Evolutionary conservation across 2,888 invertebrate species (phyloP).

Genomic region (Priocnemis perturbator): DNA sequence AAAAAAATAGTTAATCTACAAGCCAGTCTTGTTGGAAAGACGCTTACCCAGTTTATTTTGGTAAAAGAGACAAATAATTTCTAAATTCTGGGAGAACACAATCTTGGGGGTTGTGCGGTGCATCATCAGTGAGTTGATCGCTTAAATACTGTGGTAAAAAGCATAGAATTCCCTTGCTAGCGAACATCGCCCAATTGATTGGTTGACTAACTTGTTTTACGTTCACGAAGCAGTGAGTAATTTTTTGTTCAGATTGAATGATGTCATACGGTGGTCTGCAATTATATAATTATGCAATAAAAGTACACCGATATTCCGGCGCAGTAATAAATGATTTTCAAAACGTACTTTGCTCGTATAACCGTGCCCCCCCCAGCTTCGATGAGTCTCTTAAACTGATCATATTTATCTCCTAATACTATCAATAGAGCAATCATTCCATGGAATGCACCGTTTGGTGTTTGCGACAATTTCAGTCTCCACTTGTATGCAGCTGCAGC

Average conservation of each 20-base stretch:
- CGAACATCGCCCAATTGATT: conserved; percentile 78
- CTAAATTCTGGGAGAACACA: conserved; percentile 70
- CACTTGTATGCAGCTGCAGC: conserved; percentile 82
- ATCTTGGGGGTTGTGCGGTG: conserved; percentile 63
- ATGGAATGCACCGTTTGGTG: conserved; percentile 73
- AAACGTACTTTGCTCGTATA: conserved; percentile 78
- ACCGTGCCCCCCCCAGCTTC: conserved; percentile 86
- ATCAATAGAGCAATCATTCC: conserved; percentile 78
- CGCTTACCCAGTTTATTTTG: conserved; percentile 51
- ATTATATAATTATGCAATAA: conserved; percentile 28
- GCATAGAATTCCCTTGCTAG: conserved; percentile 78
- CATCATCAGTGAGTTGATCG: conserved; percentile 76
- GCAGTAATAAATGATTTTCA: too few species aligned
- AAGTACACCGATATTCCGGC: not conserved
- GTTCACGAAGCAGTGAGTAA: conserved; percentile 86
- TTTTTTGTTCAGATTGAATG: conserved; percentile 70
- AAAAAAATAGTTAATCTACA: too few species aligned
- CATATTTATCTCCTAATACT: conserved; percentile 79
- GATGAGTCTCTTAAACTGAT: conserved; percentile 83
- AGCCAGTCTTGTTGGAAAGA: too few species aligned
- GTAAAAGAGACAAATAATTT: conserved; percentile 69
- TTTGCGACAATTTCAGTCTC: conserved; percentile 78
- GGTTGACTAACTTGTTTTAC: conserved; percentile 74
- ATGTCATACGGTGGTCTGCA: conserved; percentile 69
- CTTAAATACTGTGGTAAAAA: conserved; percentile 81